These are phyloP conservation scores for Limanda limanda DNA, from an alignment of 2,113 vertebrate species.

Conservation along the genomic window DNA sequence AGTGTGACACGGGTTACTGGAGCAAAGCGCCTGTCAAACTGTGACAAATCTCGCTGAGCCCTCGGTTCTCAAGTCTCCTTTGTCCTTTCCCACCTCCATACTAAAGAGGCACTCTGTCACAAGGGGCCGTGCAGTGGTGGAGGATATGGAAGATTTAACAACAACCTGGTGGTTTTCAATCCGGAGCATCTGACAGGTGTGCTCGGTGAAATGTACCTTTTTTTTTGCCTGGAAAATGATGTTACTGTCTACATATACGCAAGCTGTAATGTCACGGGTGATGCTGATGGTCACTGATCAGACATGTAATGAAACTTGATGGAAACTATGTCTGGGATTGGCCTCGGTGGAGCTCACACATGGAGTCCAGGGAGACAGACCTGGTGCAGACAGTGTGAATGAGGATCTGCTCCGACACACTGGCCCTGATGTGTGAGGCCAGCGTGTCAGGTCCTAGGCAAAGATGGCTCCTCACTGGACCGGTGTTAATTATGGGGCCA, in stretches of 20 bases:
- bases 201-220: not conserved
- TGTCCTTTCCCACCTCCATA: slow-evolving; percentile 56
- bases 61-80: slow-evolving; percentile 50
- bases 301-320: slow-evolving; percentile 40
- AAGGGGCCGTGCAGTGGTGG: slow-evolving; percentile 20
- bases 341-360: too few relatives aligned
- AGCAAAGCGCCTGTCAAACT: slow-evolving; percentile 73
- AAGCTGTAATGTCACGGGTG: not conserved
- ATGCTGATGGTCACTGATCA: slow-evolving; percentile 29
- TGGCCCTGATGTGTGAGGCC: slow-evolving; percentile 52
- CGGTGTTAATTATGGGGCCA: slow-evolving; percentile 57
- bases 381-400: slow-evolving; percentile 14
- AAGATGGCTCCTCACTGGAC: too few relatives aligned
- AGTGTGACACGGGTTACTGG: slow-evolving; percentile 63
- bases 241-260: not conserved
- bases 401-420: slow-evolving; percentile 55
- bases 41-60: slow-evolving; percentile 70
- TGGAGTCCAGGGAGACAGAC: slow-evolving; percentile 22
- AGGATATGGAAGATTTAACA: slow-evolving; percentile 50
- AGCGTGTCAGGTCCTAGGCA: too few relatives aligned
- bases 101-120: slow-evolving; percentile 63
- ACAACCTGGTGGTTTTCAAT: slow-evolving; percentile 30
- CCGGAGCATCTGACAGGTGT: not conserved
- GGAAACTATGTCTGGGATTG: slow-evolving; percentile 13
- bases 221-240: not conserved